Base-by-base conservation (phyloP, 2,888 invertebrate species). In the Stenichneumon culpator region DNA sequence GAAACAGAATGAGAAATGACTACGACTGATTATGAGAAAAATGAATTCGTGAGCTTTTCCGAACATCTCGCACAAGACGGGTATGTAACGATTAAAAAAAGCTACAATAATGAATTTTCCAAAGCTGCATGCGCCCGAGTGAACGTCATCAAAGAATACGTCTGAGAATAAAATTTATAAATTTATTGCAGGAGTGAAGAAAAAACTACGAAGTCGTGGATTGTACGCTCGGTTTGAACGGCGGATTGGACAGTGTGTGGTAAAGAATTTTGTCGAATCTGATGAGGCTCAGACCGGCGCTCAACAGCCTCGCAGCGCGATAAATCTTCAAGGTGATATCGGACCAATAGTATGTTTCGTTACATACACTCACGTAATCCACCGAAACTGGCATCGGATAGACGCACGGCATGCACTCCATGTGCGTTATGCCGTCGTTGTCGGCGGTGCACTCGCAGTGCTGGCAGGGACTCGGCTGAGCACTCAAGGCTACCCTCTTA, bases 401-500 rank as follows among this genome's bases (percentile, higher is more conserved):
- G 72, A 93, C 93, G 90, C 96, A 96, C 0, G 96, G 95, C 82
- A 95, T 95, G 89, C 97, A 97, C 86, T 96, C 96, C 94, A 96
- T 95, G 92, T 95, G 96, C 4, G 96, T 95, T 25, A 96, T 94
- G 0, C 96, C 97, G 57, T 95, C 95, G 86, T 96, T 95, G 89
- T 96, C 95, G 2, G 96, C 95, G 1, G 96, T 95, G 89, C 97
- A 97, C 90, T 97, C 97, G 92, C 97, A 97, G 39, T 95, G 95
- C 90, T 97, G 96, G 88, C 96, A 96, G 7, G 93, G 89, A 74
- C 94, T 95, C 2, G 96, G 96, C 25, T 92, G 89, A 0, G 96
- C 96, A n/a, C 96, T 95, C 81, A 95, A 92, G 0, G 96, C 96
- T 1, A 97, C 94, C 65, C 97, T 94, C 89, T 96, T 96, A 0